Evolutionary conservation across 2,888 invertebrate genomes (phyloP), one percentile per base, ranked within the genome.

Genomic region (Sarcophaga carnaria): DNA sequence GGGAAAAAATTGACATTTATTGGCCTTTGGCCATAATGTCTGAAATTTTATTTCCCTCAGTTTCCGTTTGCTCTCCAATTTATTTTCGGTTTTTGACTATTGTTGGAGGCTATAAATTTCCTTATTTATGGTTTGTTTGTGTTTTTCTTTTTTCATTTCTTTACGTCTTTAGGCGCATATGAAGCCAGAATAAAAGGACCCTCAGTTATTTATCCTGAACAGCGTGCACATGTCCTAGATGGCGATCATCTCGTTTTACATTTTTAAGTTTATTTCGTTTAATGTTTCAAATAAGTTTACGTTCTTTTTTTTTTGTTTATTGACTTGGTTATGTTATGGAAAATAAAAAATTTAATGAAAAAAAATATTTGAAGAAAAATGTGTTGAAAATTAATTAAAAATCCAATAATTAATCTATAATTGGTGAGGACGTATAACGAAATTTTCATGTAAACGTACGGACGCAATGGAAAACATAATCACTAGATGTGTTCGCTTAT

Each of bases 141-240:
- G 1, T 45, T 37, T 25, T 45, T 22, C 17, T n/a, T 69, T 20
- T 27, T 22, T 62, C 5, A 17, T 10, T 54, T 47, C 37, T 37
- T 37, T 37, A 37, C 10, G 8, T 37, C 37, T 64, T 12, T 25
- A 86, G 86, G 69, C 37, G 67, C 80, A 86, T 83, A 86, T 8
- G 83, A 86, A 63, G 72, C 80, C 2, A 71, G 3, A 77, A 11
- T 72, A 17, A 77, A 69, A n/a, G 86, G 83, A 22, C 80, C 76
- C 62, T 86, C 83, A 3, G 37, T 80, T 14, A 25, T 86, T 20
- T n/a, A 86, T 72, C 80, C 83, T 11, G 86, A 86, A 80, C 27
- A 83, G 63, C 20, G 47, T 0, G 83, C 80, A 6, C 70, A 80
- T 59, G 54, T 86, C 60, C 37, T 86, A 63, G 86, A 86, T 60